Evolutionary conservation across 35 echinoderm and acorn worm species (phyloP), one percentile per base, ranked within the genome.

Genomic region (Lytechinus pictus): DNA sequence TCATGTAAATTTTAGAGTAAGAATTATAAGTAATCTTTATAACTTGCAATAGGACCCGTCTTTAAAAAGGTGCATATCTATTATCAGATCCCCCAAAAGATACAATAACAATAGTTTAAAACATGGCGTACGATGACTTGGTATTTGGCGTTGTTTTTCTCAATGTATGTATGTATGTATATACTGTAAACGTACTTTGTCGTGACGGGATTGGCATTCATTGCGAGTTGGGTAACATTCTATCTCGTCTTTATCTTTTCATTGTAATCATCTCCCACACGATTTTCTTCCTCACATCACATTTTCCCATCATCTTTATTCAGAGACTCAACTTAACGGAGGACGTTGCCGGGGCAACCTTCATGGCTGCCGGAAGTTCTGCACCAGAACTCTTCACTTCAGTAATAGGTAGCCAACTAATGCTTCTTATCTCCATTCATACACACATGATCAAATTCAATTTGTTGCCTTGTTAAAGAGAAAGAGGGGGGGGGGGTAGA

Each of bases 341-440:
- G 94, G 98, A 99, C 95, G 98, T 99, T 89, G 98, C 98, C 10
- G 98, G 98, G 53, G 98, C 98, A 92, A 99, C 98, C 54, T 99
- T 99, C 54, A 99, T 99, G 98, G 98, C 98, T 10, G 98, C 98
- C 58, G 98, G 98, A 87, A 99, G 98, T 72, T 99, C 98, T 52
- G 98, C 98, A 51, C 98, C 98, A 27, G 98, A 99, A 94, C 96
- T 99, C 55, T 99, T 99, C 95, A 99, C 97, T 24, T 99, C 98
- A 12, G 89, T 99, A 21, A 99, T 99, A 28, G 98, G 98, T 98
- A 92, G 94, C 92, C 91, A 52, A 94, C 3, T 13, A 21, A 96
- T 66, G 66, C 61, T 71, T 79, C 21, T 79, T 79, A 79, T 79
- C 12, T 95, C 8, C 86, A 8, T 24, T 79, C 66, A 79, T 79